Percentiles rank a stretch among this genome's conserved stretches.
Evolutionary conservation across 37 sponge, comb jelly and placozoan species (phyloP).

Genomic region (Spongilla lacustris): DNA sequence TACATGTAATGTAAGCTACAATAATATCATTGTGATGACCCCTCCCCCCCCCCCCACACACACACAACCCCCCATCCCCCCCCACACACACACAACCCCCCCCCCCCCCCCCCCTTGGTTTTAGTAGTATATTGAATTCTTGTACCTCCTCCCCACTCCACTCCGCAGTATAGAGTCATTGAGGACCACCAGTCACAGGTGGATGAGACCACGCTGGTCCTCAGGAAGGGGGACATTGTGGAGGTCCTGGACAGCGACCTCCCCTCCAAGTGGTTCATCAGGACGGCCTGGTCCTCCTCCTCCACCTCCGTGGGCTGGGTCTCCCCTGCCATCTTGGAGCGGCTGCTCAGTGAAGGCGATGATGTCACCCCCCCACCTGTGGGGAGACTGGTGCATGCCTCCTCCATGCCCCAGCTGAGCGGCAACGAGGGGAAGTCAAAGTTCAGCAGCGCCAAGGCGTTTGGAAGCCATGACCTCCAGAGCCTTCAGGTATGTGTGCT

Average conservation of each 20-base stretch:
- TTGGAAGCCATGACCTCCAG: slow-evolving; percentile 46
- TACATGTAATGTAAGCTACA: too few species aligned
- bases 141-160: not conserved
- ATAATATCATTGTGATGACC: too few species aligned
- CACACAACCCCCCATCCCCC: not conserved
- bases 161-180: slow-evolving; percentile 41
- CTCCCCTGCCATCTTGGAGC: slow-evolving; percentile 38
- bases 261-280: slow-evolving; percentile 58
- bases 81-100: not conserved
- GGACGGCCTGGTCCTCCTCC: not conserved
- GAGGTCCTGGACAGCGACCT: slow-evolving; percentile 64
- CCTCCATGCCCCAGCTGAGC: not conserved
- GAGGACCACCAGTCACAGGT: slow-evolving; percentile 42
- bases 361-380: not conserved
- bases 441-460: not conserved
- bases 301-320: slow-evolving; percentile 43
- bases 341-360: not conserved
- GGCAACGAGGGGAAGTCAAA: not conserved
- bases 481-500: slow-evolving; percentile 13
- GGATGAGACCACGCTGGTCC: slow-evolving; percentile 16
- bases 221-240: slow-evolving; percentile 67
- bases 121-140: not conserved
- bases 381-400: not conserved
- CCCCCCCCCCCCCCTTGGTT: not conserved
- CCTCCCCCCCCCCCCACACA: not conserved